Evolutionary conservation across 1,140 invertebrate species (phyloP).

Genomic region (Anastrepha obliqua): DNA sequence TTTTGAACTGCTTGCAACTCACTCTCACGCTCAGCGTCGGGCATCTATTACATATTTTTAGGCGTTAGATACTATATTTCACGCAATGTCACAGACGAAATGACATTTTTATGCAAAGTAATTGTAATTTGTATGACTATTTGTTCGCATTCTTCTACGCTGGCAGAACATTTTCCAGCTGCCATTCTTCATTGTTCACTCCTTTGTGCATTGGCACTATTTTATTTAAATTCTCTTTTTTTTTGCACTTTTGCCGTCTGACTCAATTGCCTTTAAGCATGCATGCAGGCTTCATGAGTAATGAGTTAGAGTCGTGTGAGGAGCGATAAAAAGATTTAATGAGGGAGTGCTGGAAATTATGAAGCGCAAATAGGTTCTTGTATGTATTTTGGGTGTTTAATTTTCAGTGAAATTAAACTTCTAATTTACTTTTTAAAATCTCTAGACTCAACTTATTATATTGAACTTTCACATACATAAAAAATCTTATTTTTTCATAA

Average conservation of each 20-base stretch:
- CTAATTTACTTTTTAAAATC: no score
- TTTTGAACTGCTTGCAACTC: not conserved
- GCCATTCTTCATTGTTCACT: not conserved
- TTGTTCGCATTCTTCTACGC: not conserved
- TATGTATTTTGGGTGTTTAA: no score
- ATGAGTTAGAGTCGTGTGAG: no score
- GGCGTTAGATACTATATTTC: conserved; percentile 35
- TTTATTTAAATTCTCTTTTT: not conserved
- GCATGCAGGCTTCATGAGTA: not conserved
- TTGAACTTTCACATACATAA: no score
- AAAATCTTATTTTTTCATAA: no score
- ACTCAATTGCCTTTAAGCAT: not conserved
- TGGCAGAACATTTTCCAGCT: not conserved
- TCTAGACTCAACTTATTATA: no score
- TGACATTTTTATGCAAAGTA: conserved; percentile 38
- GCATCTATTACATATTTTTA: not conserved
- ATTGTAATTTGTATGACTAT: conserved; percentile 45
- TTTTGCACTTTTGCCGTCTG: not conserved
- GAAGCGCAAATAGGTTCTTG: no score
- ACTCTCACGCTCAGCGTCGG: no score
- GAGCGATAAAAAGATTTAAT: no score
- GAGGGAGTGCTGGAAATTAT: no score
- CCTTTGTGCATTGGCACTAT: not conserved
- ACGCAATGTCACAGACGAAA: conserved; percentile 32
- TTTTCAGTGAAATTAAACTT: no score